Conservation (phyloP, 2,888 invertebrate genomes). For the Onchidella celtica region DNA sequence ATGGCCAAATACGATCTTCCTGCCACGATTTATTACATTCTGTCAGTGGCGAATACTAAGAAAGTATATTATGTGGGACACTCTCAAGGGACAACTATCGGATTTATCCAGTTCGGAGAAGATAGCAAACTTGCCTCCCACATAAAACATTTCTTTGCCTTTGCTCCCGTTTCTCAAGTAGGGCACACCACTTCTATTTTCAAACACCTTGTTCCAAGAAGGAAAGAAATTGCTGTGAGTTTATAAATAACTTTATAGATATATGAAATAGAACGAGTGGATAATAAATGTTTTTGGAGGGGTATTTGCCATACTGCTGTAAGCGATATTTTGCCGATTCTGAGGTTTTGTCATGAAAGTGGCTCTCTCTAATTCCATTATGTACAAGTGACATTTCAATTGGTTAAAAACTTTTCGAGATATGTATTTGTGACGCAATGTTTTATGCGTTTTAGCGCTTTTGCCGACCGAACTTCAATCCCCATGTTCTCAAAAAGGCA, state of each 20-base stretch:
- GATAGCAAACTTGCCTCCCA: conserved; percentile 72
- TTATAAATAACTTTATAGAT: neutral
- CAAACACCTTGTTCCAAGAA: conserved; percentile 63
- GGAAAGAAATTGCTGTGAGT: conserved; percentile 30
- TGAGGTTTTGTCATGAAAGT: too few relatives aligned
- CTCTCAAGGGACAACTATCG: conserved; percentile 88
- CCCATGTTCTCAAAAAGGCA: too few relatives aligned
- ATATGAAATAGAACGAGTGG: too few relatives aligned
- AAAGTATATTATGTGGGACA: conserved; percentile 91
- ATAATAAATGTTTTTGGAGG: too few relatives aligned
- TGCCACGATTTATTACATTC: conserved; percentile 88
- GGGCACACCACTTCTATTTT: conserved; percentile 65
- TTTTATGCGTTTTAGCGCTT: too few relatives aligned
- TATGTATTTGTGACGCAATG: too few relatives aligned
- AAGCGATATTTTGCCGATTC: too few relatives aligned
- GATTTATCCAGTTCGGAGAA: conserved; percentile 75
- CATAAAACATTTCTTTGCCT: conserved; percentile 77
- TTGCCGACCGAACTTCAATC: too few relatives aligned
- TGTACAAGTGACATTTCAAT: too few relatives aligned
- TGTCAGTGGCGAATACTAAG: conserved; percentile 83
- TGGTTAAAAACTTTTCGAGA: too few relatives aligned
- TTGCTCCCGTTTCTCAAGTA: conserved; percentile 80
- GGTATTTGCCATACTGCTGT: too few relatives aligned
- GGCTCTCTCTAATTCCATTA: too few relatives aligned
- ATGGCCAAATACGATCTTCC: conserved; percentile 93